A percentile compares a stretch with the other conserved stretches of the same genome.
These are phyloP conservation scores for Spisula solida DNA, from an alignment of 2,888 invertebrate genomes.

Conservation along the genomic window DNA sequence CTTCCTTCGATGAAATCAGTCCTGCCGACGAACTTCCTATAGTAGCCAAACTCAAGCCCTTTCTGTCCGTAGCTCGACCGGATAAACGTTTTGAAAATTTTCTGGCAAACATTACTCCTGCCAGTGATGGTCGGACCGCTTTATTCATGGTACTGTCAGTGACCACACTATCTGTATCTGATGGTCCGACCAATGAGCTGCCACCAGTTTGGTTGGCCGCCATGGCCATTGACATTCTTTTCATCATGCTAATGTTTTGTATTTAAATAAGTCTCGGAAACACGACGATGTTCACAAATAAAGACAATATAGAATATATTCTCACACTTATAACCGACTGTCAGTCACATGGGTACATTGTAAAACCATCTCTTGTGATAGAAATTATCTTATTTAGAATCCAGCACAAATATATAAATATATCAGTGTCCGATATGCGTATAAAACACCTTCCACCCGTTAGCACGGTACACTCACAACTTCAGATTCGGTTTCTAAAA, in stretches of 20 bases:
- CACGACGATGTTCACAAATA: not conserved
- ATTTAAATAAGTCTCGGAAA: not conserved
- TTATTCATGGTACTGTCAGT: conserved; percentile 44
- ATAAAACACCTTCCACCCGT: not conserved
- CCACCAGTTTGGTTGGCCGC: not conserved
- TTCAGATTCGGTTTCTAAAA: not conserved
- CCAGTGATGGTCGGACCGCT: conserved; percentile 67
- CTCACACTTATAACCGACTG: not conserved
- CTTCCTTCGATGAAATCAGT: conserved; percentile 71
- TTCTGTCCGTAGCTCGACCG: conserved; percentile 56
- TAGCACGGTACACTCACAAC: not conserved
- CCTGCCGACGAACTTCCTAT: conserved; percentile 60
- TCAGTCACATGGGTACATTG: not conserved
- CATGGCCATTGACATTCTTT: conserved; percentile 25
- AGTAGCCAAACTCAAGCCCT: conserved; percentile 39
- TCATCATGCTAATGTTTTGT: conserved; percentile 23
- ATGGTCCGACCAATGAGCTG: not conserved
- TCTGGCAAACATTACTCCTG: conserved; percentile 77
- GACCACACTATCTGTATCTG: conserved; percentile 46
- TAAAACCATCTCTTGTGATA: not conserved
- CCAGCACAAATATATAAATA: not conserved
- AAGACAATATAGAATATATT: not conserved
- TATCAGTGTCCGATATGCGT: not conserved
- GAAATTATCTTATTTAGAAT: too few species aligned
- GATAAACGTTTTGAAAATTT: conserved; percentile 77